These are phyloP conservation scores for Oreochromis spilurus DNA, from an alignment of 2,113 vertebrate species.

Conservation along the genomic window DNA sequence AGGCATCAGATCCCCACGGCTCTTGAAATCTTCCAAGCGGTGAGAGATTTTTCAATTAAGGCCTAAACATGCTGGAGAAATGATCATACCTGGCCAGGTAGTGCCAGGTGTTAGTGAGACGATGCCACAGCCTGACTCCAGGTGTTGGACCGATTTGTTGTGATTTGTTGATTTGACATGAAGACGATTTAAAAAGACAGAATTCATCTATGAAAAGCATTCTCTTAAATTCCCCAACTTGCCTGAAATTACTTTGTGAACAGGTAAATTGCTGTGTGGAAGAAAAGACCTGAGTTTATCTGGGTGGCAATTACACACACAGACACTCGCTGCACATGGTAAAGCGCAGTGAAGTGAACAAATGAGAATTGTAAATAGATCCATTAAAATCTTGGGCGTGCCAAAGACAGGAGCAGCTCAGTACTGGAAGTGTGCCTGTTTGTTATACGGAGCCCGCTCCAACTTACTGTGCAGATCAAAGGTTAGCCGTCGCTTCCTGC, in stretches of 20 bases:
- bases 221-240: background rate
- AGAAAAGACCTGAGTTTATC: background rate
- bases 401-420: background rate
- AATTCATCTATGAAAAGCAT: background rate
- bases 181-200: background rate
- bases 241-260: background rate
- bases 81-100: background rate
- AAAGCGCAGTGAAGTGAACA: background rate
- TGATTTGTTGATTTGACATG: background rate
- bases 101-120: background rate
- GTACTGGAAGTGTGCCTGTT: background rate
- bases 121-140: background rate
- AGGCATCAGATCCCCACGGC: background rate
- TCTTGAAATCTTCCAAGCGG: background rate
- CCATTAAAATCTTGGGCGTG: background rate
- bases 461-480: background rate
- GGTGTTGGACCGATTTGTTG: background rate
- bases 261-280: background rate
- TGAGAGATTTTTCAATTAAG: background rate
- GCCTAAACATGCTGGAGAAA: background rate
- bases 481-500: background rate
- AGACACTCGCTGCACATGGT: background rate
- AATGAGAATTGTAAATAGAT: constrained; percentile 24
- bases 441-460: background rate
- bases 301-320: background rate